A percentile compares a stretch with the other conserved stretches of the same genome.
phyloP scores from a whole-genome alignment of 2,888 invertebrate genomes.

The Philereme transversata region DNA sequence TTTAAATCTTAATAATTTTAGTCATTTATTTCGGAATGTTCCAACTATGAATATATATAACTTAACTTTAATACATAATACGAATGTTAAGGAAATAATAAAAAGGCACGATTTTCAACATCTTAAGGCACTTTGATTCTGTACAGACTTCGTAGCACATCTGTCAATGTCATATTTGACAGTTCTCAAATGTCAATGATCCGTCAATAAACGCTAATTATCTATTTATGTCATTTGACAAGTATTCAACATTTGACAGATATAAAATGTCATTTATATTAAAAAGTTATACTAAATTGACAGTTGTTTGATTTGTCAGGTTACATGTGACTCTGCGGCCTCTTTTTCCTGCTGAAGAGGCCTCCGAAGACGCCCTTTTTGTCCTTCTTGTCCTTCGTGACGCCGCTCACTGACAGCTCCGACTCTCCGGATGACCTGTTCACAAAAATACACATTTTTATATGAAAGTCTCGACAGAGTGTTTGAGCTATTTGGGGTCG shows the following conservation, averaged over 20 bases:
- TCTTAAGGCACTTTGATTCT: conserved; percentile 4
- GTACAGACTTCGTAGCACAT: not conserved
- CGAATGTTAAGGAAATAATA: not conserved
- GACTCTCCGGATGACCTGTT: conserved; percentile 77
- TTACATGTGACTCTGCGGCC: conserved; percentile 83
- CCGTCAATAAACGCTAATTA: not conserved
- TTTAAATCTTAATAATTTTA: too few relatives aligned
- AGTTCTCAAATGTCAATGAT: not conserved
- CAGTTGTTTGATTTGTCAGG: not conserved
- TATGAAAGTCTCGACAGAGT: not conserved
- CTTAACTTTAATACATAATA: conserved; percentile 4
- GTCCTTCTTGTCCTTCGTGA: conserved; percentile 81
- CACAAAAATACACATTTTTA: not conserved
- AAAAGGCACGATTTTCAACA: conserved; percentile 20
- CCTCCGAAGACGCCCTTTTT: conserved; percentile 85
- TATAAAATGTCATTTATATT: not conserved
- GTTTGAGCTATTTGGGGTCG: not conserved
- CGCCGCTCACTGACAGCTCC: conserved; percentile 73
- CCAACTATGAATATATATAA: conserved; percentile 28
- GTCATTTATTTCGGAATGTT: conserved; percentile 20
- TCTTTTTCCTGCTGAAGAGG: conserved; percentile 83
- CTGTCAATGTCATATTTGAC: not conserved
- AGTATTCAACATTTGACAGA: not conserved
- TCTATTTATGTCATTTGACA: not conserved
- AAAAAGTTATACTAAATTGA: not conserved